These are phyloP conservation scores for Microtus montanus DNA, from an alignment of 2,113 vertebrate species.

Conservation along the genomic window DNA sequence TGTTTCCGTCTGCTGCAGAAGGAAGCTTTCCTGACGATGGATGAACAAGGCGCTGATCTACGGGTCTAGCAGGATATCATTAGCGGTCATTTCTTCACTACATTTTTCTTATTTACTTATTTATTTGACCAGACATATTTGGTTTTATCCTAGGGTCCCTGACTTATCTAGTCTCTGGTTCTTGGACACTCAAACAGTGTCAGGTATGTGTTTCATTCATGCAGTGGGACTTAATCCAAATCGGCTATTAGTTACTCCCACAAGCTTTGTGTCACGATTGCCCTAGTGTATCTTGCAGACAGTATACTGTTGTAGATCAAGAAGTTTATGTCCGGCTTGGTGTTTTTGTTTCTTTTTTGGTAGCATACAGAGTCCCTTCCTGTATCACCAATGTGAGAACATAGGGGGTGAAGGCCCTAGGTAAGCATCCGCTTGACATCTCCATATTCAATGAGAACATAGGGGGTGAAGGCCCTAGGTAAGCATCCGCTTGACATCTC, in stretches of 20 bases:
- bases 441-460: neutral
- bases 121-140: neutral
- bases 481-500: neutral
- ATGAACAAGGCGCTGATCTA: neutral
- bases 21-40: neutral
- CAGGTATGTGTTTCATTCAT: neutral
- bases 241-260: neutral
- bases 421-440: neutral
- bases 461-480: neutral
- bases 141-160: neutral
- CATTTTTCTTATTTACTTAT: too few relatives aligned
- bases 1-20: neutral
- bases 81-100: neutral
- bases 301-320: neutral
- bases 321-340: neutral
- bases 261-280: neutral
- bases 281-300: neutral
- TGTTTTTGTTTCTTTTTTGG: neutral
- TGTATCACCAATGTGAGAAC: neutral
- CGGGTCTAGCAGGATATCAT: neutral
- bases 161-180: neutral
- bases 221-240: neutral
- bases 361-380: neutral
- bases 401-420: neutral
- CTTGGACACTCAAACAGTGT: neutral